Percentiles rank a stretch among this genome's conserved stretches.
Conservation (phyloP, 2,113 vertebrate genomes). For the Egretta garzetta region DNA sequence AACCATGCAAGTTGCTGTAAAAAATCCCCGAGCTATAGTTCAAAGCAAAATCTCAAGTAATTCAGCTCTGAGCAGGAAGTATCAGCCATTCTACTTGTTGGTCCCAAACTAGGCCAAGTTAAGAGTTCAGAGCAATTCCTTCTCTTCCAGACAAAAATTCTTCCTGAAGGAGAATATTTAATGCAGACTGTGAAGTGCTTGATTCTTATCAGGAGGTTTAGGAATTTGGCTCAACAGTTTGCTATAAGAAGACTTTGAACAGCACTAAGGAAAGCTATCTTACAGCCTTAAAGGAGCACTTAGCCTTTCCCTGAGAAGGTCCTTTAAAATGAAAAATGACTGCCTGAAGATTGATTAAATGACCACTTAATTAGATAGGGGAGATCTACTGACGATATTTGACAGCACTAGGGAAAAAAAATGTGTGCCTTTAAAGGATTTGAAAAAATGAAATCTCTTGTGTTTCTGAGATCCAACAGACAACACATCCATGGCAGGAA, state of each 20-base stretch:
- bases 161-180: neutral
- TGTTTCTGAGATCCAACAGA: neutral
- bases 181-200: neutral
- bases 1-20: neutral
- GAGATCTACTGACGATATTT: neutral
- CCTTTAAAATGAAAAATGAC: neutral
- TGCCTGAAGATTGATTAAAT: conserved; percentile 23
- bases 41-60: neutral
- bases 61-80: neutral
- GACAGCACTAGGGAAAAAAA: neutral
- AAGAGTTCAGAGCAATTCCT: neutral
- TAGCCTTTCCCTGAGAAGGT: neutral
- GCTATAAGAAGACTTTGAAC: neutral
- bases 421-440: neutral
- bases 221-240: neutral
- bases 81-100: neutral
- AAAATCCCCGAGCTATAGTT: neutral
- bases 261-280: neutral
- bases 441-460: neutral
- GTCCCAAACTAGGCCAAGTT: neutral
- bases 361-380: conserved; percentile 12
- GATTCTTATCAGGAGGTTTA: neutral
- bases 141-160: neutral
- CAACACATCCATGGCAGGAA: neutral
- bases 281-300: neutral